Conservation (phyloP, 2,113 vertebrate genomes). For the Petromus typicus region DNA sequence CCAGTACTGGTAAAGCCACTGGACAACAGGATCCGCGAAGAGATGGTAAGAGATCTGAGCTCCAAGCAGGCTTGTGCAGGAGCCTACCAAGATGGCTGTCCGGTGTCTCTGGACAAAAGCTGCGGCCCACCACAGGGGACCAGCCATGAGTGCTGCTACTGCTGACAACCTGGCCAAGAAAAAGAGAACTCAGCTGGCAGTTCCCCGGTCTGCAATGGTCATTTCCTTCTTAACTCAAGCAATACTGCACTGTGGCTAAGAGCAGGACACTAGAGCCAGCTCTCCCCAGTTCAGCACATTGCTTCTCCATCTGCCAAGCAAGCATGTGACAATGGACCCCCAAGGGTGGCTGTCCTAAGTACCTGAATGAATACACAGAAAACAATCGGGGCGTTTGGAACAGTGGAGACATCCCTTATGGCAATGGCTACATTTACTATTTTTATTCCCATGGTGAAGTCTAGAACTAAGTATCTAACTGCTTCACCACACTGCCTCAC, state of each 20-base stretch:
- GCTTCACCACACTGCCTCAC: background rate
- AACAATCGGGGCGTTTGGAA: background rate
- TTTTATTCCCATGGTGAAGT: background rate
- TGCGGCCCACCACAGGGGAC: slow-evolving; percentile 83
- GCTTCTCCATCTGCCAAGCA: background rate
- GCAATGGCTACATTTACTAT: background rate
- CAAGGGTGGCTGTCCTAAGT: background rate
- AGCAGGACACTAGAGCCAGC: background rate
- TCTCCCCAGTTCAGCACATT: background rate
- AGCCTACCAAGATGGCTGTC: slow-evolving; percentile 86
- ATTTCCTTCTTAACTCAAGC: background rate
- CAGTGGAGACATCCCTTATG: background rate
- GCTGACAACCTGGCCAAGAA: slow-evolving; percentile 70
- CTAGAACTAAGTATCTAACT: background rate
- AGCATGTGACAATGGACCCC: background rate
- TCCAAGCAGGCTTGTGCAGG: slow-evolving; percentile 92
- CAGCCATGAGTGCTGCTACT: slow-evolving; percentile 87
- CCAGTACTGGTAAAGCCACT: slow-evolving; percentile 93
- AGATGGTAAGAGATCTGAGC: slow-evolving; percentile 91
- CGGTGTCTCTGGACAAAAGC: slow-evolving; percentile 90
- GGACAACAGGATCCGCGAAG: slow-evolving; percentile 89
- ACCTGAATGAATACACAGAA: background rate
- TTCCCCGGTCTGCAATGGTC: background rate
- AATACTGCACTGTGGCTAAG: background rate
- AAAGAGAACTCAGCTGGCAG: slow-evolving; percentile 74